Conservation (phyloP, 2,888 invertebrate genomes). For the Stegana nigrithorax region DNA sequence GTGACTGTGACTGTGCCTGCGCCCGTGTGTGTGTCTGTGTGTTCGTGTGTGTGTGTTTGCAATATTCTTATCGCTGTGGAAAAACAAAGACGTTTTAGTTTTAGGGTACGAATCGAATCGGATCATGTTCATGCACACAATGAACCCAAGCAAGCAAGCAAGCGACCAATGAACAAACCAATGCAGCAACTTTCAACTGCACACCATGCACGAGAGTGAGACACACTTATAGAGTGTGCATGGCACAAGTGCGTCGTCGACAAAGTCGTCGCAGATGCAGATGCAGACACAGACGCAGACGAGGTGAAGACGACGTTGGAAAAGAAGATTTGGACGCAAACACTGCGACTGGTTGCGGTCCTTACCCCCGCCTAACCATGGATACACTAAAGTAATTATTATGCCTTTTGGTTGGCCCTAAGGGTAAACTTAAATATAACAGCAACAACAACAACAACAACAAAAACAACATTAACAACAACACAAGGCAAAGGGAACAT, state of each 20-base stretch:
- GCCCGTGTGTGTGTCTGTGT: no score
- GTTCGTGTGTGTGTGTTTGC: no score
- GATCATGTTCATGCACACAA: no score
- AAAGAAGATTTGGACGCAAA: conserved; percentile 1
- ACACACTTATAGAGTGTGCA: conserved; percentile 60
- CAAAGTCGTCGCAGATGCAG: background rate
- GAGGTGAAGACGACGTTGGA: conserved; percentile 8
- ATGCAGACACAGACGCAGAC: background rate
- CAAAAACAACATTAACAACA: conserved; percentile 8
- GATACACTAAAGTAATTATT: conserved; percentile 38
- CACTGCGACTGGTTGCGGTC: background rate
- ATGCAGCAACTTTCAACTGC: no score
- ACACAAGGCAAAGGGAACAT: conserved; percentile 12
- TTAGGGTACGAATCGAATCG: conserved; percentile 42
- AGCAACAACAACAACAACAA: background rate
- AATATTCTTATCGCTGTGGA: conserved; percentile 48
- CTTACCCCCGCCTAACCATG: conserved; percentile 21
- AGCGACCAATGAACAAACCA: conserved; percentile 7
- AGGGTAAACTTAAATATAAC: conserved; percentile 11
- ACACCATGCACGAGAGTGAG: conserved; percentile 18
- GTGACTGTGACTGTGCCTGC: no score
- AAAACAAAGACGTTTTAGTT: conserved; percentile 47
- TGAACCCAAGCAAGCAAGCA: conserved; percentile 31
- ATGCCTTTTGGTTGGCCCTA: conserved; percentile 35
- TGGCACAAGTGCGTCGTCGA: conserved; percentile 46